Conservation (phyloP, 2,888 invertebrate species). For the Acleris laterana region DNA sequence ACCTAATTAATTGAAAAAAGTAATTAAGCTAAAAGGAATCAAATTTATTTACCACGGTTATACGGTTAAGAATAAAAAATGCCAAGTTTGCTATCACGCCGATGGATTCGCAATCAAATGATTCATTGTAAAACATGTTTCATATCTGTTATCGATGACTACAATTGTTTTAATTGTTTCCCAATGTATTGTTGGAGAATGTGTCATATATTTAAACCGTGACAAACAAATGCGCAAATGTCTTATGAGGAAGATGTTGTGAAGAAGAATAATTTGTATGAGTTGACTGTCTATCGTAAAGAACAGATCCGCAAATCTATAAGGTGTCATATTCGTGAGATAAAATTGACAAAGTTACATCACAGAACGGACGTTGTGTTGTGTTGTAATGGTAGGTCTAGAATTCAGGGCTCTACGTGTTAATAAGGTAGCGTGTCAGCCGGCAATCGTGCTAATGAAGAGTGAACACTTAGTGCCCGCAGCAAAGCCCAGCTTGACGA, state of each 20-base stretch:
- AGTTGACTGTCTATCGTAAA: too few species aligned
- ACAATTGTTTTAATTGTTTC: constrained; percentile 12
- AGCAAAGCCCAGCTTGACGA: constrained; percentile 20
- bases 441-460: constrained; percentile 44
- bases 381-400: constrained; percentile 30
- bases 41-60: too few species aligned
- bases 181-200: constrained; percentile 12
- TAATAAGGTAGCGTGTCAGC: constrained; percentile 43
- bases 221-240: not conserved
- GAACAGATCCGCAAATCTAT: not conserved
- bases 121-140: constrained; percentile 15
- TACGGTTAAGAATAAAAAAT: too few species aligned
- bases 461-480: constrained; percentile 40
- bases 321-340: constrained; percentile 13
- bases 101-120: constrained; percentile 7
- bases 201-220: constrained; percentile 20
- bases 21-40: not conserved
- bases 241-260: not conserved
- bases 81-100: too few species aligned
- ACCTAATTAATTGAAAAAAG: constrained; percentile 7
- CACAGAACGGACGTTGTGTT: constrained; percentile 5
- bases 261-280: too few species aligned
- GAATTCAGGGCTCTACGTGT: constrained; percentile 38
- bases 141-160: constrained; percentile 14
- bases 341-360: constrained; percentile 17